Conservation (phyloP, 2,797 vertebrate species). For the Glyptemys insculpta region DNA sequence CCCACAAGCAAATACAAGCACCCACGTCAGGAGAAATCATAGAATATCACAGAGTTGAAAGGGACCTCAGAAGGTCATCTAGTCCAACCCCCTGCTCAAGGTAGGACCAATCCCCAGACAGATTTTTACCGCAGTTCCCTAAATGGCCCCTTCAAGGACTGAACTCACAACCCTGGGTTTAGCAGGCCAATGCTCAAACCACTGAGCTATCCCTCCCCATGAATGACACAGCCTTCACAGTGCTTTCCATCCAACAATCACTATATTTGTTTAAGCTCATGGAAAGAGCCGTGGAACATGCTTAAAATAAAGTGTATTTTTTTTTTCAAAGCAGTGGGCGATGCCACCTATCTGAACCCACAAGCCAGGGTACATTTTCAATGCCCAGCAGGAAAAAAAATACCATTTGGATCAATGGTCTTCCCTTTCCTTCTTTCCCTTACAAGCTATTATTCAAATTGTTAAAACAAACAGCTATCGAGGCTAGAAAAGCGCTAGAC, state of each 20-base stretch:
- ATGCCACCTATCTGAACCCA: not conserved
- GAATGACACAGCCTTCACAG: not conserved
- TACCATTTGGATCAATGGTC: not conserved
- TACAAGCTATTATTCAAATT: not conserved
- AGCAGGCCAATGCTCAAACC: no score
- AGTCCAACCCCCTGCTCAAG: no score
- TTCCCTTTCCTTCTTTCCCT: not conserved
- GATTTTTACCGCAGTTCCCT: no score
- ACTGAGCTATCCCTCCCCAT: no score
- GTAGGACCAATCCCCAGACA: no score
- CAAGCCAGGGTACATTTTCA: not conserved
- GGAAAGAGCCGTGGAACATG: constrained; percentile 14
- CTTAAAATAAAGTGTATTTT: not conserved
- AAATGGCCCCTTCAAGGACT: no score
- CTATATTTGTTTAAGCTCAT: not conserved
- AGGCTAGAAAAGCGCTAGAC: not conserved
- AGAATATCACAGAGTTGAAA: no score
- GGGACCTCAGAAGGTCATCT: no score
- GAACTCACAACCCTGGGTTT: no score
- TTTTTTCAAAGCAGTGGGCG: constrained; percentile 45
- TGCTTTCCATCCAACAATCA: rapidly evolving
- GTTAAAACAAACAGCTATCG: not conserved
- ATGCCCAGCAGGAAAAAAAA: not conserved
- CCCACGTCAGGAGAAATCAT: not conserved
- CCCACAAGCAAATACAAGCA: not conserved